Base-by-base conservation (phyloP, 2,113 vertebrate genomes). In the Herpetotheres cachinnans region DNA sequence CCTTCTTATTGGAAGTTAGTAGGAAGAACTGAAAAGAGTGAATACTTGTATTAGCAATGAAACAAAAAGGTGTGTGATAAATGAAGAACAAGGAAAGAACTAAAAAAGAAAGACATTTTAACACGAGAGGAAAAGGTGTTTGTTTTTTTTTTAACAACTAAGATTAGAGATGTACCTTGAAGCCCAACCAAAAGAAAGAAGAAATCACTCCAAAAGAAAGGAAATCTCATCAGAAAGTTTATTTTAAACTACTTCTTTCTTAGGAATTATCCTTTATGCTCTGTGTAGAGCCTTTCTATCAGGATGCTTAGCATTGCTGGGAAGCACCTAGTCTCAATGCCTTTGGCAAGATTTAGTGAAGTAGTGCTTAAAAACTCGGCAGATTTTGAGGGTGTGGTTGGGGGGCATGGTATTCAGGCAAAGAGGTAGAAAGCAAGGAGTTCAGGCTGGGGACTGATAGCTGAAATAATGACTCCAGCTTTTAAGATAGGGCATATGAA, bases 111-210 rank as follows among this genome's bases (percentile, higher is more conserved):
- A 69, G 17, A 27, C n/a, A 15, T 44, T 89, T 80, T 76, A 67
- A 82, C 12, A 34, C 12, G 24, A 66, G 22, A 70, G 9, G 16
- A 79, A 59, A 24, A 79, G 9, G 6, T 26, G 1, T 2, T 1
- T 0, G 1, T 2, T 1, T 0, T 4, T 70, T 63, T 72, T 47
- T 72, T 55, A 50, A 30, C 2, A n/a, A 47, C 21, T 55, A 38
- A 52, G 13, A 25, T 82, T 52, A 71, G 32, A 87, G 10, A 27
- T 15, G 27, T 54, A 49, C 4, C 18, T 78, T 54, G 21, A 40
- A 74, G 2, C 3, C 10, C 9, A 42, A 22, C 4, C 25, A 38
- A 81, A 77, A 66, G 6, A 40, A 55, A 72, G 32, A 82, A 44
- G 4, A 58, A 67, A 34, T 32, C 5, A 22, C 24, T 56, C 20